Percentiles rank a stretch among this genome's conserved stretches.
Conservation (phyloP, 2,888 invertebrate genomes). For the Conops quadrifasciatus region DNA sequence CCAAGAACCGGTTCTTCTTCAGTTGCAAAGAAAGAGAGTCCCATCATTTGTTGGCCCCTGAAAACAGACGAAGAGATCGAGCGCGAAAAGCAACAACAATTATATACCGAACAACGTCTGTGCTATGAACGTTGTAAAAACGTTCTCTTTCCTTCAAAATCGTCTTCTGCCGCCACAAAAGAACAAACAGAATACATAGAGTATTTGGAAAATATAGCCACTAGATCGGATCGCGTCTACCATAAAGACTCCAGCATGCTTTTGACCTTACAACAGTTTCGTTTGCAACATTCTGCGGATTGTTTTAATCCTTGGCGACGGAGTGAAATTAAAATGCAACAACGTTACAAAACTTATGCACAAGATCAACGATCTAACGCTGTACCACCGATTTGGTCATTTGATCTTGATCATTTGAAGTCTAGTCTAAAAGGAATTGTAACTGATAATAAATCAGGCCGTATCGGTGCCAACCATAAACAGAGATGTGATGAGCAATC, state of each 20-base stretch:
- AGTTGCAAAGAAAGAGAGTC: too few relatives aligned
- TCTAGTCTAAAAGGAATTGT: too few relatives aligned
- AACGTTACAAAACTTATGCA: neutral
- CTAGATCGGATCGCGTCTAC: neutral
- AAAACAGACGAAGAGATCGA: too few relatives aligned
- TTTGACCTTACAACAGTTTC: constrained; percentile 15
- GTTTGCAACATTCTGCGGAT: constrained; percentile 16
- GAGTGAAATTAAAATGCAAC: constrained; percentile 20
- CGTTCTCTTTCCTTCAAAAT: neutral
- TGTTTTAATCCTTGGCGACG: constrained; percentile 27
- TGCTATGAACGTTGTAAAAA: constrained; percentile 26
- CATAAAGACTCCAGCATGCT: neutral
- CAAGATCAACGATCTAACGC: neutral
- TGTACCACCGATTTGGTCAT: neutral
- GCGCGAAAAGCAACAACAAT: too few relatives aligned
- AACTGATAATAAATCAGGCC: too few relatives aligned
- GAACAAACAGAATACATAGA: too few relatives aligned
- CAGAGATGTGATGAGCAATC: neutral
- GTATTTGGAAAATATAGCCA: neutral
- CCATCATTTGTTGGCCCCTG: too few relatives aligned
- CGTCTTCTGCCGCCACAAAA: neutral
- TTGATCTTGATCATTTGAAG: neutral
- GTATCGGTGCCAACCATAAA: neutral
- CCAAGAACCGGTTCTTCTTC: too few relatives aligned
- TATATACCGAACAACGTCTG: constrained; percentile 20